Percentiles rank a stretch among this genome's conserved stretches.
phyloP scores from a whole-genome alignment of 2,888 invertebrate genomes.

The Chalcis sispes region DNA sequence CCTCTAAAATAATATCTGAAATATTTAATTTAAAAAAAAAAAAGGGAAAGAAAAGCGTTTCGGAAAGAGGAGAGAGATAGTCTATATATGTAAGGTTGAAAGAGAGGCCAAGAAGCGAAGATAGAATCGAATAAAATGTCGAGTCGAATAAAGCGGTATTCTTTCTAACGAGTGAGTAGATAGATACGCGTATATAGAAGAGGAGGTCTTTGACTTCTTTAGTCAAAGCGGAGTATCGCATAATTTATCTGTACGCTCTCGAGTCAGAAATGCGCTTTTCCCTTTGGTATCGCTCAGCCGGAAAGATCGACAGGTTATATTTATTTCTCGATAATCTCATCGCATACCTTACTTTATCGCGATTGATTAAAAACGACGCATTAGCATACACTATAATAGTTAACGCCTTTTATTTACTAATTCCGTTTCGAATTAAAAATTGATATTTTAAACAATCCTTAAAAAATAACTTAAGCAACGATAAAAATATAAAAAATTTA shows the following conservation, averaged over 20 bases:
- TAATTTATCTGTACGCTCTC: slow-evolving; percentile 35
- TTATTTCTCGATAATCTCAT: slow-evolving; percentile 1
- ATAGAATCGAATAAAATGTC: slow-evolving; percentile 33
- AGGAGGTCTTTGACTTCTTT: slow-evolving; percentile 16
- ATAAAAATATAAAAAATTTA: no score
- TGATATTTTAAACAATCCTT: no score
- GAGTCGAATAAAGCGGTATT: slow-evolving; percentile 27
- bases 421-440: no score
- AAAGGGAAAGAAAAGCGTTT: background rate
- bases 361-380: background rate
- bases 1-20: no score
- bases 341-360: background rate
- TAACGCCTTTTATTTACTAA: no score
- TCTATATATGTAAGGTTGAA: no score
- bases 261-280: slow-evolving; percentile 19
- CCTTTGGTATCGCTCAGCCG: slow-evolving; percentile 16
- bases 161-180: slow-evolving; percentile 35
- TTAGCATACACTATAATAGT: no score
- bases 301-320: slow-evolving; percentile 8
- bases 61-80: background rate
- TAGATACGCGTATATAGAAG: background rate
- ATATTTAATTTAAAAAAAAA: background rate
- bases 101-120: slow-evolving; percentile 4
- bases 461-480: no score
- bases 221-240: slow-evolving; percentile 4